Conservation (phyloP, 2,113 vertebrate species). For the Sigmodon hispidus region DNA sequence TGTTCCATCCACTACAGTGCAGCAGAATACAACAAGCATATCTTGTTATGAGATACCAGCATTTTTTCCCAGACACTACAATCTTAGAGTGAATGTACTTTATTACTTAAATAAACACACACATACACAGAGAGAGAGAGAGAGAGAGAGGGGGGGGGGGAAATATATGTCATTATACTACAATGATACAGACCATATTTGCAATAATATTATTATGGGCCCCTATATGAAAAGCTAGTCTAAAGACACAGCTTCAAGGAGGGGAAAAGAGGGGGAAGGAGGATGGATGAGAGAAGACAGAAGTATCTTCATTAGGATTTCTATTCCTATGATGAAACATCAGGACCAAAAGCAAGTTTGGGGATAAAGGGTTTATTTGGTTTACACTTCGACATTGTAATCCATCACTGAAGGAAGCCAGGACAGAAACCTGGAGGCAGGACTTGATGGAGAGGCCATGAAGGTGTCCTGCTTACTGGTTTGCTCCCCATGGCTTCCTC, state of each 20-base stretch:
- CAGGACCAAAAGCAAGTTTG: background rate
- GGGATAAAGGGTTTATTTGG: background rate
- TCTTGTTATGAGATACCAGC: background rate
- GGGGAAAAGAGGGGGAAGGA: background rate
- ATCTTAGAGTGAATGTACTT: background rate
- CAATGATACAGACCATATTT: background rate
- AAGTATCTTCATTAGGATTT: background rate
- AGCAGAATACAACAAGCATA: background rate
- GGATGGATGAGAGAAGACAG: background rate
- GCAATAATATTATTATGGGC: background rate
- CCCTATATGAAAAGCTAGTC: background rate
- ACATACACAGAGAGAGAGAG: background rate
- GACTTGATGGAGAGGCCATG: background rate
- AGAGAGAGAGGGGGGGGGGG: too few species aligned
- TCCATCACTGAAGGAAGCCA: background rate
- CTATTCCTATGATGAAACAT: background rate
- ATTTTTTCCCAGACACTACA: background rate
- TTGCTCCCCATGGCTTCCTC: background rate
- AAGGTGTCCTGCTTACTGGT: background rate
- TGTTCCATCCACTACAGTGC: rapidly evolving
- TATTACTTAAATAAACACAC: background rate
- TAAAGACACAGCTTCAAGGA: background rate
- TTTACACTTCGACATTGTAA: background rate
- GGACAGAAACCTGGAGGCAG: background rate
- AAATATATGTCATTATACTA: background rate